phyloP scores from a whole-genome alignment of 1,140 invertebrate species.

The Cylas formicarius region DNA sequence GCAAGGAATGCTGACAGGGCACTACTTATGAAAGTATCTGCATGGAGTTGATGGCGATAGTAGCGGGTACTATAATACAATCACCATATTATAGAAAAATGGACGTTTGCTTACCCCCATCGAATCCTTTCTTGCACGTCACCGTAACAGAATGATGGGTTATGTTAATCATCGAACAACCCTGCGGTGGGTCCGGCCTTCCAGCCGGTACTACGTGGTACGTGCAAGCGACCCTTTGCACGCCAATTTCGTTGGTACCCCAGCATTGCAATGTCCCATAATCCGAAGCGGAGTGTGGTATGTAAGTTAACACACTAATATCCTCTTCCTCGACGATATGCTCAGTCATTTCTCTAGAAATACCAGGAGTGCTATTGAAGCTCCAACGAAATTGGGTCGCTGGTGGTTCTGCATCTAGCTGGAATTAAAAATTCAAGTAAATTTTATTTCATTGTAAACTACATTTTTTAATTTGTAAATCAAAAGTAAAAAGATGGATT shows the following conservation, averaged over 20 bases:
- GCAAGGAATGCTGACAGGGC: no score
- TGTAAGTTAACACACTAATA: constrained; percentile 46
- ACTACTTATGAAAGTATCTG: no score
- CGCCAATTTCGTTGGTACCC: constrained; percentile 48
- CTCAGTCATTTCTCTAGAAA: constrained; percentile 37
- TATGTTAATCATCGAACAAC: constrained; percentile 44
- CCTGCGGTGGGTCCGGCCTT: constrained; percentile 46
- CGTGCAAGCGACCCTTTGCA: constrained; percentile 48
- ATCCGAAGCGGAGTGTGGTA: constrained; percentile 46
- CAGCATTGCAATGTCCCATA: constrained; percentile 53
- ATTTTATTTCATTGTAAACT: no score
- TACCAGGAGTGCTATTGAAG: constrained; percentile 52
- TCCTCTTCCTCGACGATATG: constrained; percentile 33
- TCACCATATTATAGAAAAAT: neutral
- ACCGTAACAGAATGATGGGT: constrained; percentile 47
- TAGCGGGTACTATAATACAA: no score
- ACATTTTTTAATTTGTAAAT: no score
- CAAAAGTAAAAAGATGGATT: no score
- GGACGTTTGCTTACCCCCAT: constrained; percentile 28
- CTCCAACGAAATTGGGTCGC: constrained; percentile 51
- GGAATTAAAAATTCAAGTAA: no score
- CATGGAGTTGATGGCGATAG: no score
- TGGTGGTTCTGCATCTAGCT: constrained; percentile 51
- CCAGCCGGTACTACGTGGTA: constrained; percentile 53
- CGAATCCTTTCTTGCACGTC: constrained; percentile 45